Base-by-base conservation (phyloP, 2,888 invertebrate genomes). In the Pseudococcus longispinus region DNA sequence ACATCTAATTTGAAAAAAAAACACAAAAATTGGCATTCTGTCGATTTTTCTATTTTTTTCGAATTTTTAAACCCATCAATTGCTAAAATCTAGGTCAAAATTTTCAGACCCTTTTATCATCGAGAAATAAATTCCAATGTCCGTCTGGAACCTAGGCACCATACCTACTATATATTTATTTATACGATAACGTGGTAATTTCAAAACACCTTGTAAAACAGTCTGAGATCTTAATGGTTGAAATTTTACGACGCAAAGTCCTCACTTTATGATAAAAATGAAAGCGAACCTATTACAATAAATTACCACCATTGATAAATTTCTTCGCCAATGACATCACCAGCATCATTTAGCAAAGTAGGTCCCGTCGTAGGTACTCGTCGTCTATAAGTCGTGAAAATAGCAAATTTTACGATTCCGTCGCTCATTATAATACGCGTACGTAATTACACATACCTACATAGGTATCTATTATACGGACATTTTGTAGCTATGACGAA, bases 281-380 rank as follows among this genome's bases (percentile, higher is more conserved):
- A 70, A 70, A 70, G 70, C 70, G 29, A 70, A 70, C 70, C 70
- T 70, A 70, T 70, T 29, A 70, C 18, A 29, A 70, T 70, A 70
- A 70, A 70, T 70, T 32, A 70, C 29, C 29, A 15, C 18, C 70
- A 29, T 32, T 70, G 70, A 70, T 70, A 70, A 70, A 60, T 60
- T 60, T 60, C 2, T 15, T 60, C 23, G 23, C 60, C 23, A 11
- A 18, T 70, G 70, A 70, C 70, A 18, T 70, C 70, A 37, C 8
- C 37, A 37, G 37, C 37, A 70, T 15, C 29, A 29, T 9, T 20
- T 60, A 70, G 15, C 18, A 70, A 70, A 70, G 70, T 70, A 70
- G 70, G 70, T 70, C 32, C 18, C 29, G 1, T 26, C 13, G 18
- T 32, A 70, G 26, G 11, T 26, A 18, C 51, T 51, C 51, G n/a